A percentile compares a stretch with the other conserved stretches of the same genome.
These are phyloP conservation scores for Heterotis niloticus DNA, from an alignment of 2,113 vertebrate species.

Conservation along the genomic window DNA sequence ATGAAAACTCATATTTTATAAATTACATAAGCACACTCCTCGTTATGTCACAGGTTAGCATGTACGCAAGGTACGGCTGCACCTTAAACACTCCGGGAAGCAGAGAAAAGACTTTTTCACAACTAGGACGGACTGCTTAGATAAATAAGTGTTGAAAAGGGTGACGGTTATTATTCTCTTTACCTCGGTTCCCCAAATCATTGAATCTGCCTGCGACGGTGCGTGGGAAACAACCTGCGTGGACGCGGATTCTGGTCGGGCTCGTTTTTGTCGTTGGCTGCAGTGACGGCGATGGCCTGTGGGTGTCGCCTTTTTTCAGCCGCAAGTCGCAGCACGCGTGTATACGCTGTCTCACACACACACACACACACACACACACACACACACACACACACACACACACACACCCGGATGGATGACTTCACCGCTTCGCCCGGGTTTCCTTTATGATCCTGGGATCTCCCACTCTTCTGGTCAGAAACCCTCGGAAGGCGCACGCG, in stretches of 20 bases:
- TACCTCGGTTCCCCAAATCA: no score
- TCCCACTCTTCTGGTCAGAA: conserved; percentile 77
- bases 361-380: conserved; percentile 37
- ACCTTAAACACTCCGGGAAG: no score
- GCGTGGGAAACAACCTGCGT: neutral
- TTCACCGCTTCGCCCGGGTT: conserved; percentile 90
- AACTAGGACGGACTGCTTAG: no score
- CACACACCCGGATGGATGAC: conserved; percentile 86
- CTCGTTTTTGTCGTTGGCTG: neutral
- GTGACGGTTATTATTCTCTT: no score
- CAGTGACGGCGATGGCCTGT: conserved; percentile 51
- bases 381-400: conserved; percentile 46
- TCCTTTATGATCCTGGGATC: conserved; percentile 90
- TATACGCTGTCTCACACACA: conserved; percentile 39
- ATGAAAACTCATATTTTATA: no score
- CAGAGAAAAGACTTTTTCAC: no score
- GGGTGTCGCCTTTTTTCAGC: conserved; percentile 61
- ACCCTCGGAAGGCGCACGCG: conserved; percentile 55
- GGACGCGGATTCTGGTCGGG: neutral
- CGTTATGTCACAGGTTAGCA: no score
- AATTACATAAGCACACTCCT: no score
- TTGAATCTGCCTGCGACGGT: no score
- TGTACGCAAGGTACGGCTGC: no score
- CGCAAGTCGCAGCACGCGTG: conserved; percentile 32
- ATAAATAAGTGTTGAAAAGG: no score